Evolutionary conservation across 2,888 invertebrate genomes (phyloP).

Genomic region (Leptogaster cylindrica): DNA sequence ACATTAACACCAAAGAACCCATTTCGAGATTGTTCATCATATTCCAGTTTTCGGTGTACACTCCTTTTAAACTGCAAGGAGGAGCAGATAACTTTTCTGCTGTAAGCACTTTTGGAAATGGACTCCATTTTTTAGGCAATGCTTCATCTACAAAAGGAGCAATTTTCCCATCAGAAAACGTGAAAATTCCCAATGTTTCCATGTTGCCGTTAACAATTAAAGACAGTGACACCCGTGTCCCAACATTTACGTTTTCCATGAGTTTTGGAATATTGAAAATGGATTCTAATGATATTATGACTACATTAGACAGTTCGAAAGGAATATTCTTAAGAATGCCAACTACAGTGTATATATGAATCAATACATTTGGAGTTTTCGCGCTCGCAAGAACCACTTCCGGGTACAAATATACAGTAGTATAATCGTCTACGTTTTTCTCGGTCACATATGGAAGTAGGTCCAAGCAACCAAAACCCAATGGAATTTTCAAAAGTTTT

Average conservation of each 20-base stretch:
- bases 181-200: not conserved
- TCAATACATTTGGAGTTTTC: constrained; percentile 9
- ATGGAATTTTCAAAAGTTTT: not conserved
- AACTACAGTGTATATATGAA: not conserved
- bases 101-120: constrained; percentile 1
- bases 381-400: not conserved
- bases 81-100: too few relatives aligned
- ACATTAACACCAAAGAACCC: not conserved
- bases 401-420: not conserved
- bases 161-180: not conserved
- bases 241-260: not conserved
- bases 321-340: not conserved
- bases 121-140: not conserved
- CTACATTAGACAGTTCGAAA: not conserved
- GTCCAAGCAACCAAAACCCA: constrained; percentile 6
- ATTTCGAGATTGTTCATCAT: too few relatives aligned
- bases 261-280: not conserved
- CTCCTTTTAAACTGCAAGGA: too few relatives aligned
- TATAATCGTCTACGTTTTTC: not conserved
- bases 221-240: not conserved
- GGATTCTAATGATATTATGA: not conserved
- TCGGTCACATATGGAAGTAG: not conserved
- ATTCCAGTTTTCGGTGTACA: too few relatives aligned
- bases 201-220: not conserved
- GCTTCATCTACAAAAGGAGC: not conserved